Conservation (phyloP, 2,797 vertebrate genomes). For the Anas bernieri region DNA sequence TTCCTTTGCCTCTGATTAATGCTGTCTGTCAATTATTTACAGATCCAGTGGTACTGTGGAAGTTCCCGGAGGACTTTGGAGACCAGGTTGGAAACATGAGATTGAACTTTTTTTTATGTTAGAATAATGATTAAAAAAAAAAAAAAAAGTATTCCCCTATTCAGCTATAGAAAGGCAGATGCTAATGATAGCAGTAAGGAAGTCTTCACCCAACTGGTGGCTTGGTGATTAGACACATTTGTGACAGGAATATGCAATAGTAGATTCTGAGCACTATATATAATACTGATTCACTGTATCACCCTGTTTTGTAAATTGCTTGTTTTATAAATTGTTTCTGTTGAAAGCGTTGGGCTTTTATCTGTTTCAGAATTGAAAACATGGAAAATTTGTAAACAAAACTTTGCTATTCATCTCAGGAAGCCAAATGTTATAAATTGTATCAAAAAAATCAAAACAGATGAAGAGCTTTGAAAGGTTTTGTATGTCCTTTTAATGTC, state of each 20-base stretch:
- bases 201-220: constrained; percentile 84
- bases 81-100: constrained; percentile 96
- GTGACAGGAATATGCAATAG: constrained; percentile 83
- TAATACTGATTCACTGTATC: neutral
- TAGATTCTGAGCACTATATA: neutral
- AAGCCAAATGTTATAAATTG: neutral
- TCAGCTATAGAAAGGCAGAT: constrained; percentile 78
- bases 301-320: neutral
- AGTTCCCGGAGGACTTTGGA: constrained; percentile 98
- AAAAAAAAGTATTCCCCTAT: constrained; percentile 58
- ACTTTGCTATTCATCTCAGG: neutral
- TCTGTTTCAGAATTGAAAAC: neutral
- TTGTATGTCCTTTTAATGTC: neutral
- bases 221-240: constrained; percentile 85
- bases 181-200: constrained; percentile 85
- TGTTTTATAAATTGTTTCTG: neutral
- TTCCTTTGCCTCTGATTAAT: constrained; percentile 92
- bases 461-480: neutral
- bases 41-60: constrained; percentile 99
- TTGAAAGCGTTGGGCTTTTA: neutral
- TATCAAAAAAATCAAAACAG: neutral
- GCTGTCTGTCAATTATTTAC: constrained; percentile 97
- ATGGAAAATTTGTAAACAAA: neutral
- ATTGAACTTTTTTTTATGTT: constrained; percentile 79
- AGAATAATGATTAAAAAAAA: constrained; percentile 58